These are phyloP conservation scores for Halcyon malimbica DNA, from an alignment of 2,113 vertebrate genomes.

Conservation along the genomic window DNA sequence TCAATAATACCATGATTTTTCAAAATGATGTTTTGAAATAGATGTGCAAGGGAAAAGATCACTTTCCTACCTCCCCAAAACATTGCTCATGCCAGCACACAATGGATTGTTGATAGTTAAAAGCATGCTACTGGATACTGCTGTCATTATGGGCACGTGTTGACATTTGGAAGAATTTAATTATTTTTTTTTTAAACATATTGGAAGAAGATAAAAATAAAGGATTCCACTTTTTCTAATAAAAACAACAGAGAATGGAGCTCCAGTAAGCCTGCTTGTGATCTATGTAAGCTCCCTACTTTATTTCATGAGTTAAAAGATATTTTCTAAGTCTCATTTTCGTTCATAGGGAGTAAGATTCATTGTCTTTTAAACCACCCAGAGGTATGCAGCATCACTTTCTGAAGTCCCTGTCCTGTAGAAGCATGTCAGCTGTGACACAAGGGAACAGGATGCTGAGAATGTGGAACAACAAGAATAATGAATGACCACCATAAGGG, in stretches of 20 bases:
- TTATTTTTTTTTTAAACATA: background rate
- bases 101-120: background rate
- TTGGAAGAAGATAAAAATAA: background rate
- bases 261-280: background rate
- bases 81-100: background rate
- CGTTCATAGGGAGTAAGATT: background rate
- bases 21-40: background rate
- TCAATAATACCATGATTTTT: background rate
- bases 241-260: background rate
- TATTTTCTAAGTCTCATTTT: background rate
- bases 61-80: background rate
- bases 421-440: background rate
- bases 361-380: background rate
- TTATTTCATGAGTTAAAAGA: background rate
- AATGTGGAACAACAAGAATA: background rate
- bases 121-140: background rate
- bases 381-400: background rate
- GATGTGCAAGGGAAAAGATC: background rate
- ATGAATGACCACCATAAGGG: accelerated
- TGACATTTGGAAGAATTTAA: background rate
- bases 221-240: background rate
- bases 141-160: background rate
- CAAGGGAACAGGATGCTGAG: background rate
- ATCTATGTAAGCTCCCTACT: background rate
- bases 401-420: background rate